phyloP scores from a whole-genome alignment of 2,113 vertebrate species.

The Mesoclemmys tuberculata region DNA sequence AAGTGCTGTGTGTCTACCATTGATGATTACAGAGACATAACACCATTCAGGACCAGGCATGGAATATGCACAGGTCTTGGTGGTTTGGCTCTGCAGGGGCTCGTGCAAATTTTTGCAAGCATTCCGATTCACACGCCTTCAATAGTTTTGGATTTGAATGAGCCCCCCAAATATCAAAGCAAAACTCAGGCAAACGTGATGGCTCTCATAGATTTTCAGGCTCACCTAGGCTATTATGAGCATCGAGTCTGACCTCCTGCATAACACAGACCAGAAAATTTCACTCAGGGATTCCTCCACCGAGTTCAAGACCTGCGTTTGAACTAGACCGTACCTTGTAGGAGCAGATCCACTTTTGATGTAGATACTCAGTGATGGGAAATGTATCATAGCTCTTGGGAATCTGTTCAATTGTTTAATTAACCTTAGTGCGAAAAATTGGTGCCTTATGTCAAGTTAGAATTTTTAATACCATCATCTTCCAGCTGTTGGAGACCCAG shows the following conservation, averaged over 20 bases:
- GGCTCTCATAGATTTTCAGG: background rate
- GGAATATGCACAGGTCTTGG: fast-evolving
- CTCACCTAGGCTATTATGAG: background rate
- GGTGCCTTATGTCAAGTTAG: background rate
- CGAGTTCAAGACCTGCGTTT: background rate
- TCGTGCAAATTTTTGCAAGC: background rate
- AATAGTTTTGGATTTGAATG: too few species aligned
- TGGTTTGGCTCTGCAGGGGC: background rate
- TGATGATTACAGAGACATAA: background rate
- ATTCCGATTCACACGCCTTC: background rate
- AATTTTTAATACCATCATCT: background rate
- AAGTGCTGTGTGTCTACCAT: background rate
- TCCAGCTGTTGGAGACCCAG: background rate
- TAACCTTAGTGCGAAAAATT: background rate
- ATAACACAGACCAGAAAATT: background rate
- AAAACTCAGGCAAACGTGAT: background rate
- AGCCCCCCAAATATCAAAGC: background rate
- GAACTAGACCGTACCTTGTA: background rate
- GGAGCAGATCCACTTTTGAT: background rate
- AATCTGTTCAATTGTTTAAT: background rate
- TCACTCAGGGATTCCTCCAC: background rate
- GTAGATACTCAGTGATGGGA: background rate
- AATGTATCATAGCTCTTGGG: background rate
- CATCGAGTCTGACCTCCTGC: background rate
- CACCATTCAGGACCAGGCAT: fast-evolving